Base-by-base conservation (phyloP, 2,888 invertebrate species). In the Tortrix viridana region DNA sequence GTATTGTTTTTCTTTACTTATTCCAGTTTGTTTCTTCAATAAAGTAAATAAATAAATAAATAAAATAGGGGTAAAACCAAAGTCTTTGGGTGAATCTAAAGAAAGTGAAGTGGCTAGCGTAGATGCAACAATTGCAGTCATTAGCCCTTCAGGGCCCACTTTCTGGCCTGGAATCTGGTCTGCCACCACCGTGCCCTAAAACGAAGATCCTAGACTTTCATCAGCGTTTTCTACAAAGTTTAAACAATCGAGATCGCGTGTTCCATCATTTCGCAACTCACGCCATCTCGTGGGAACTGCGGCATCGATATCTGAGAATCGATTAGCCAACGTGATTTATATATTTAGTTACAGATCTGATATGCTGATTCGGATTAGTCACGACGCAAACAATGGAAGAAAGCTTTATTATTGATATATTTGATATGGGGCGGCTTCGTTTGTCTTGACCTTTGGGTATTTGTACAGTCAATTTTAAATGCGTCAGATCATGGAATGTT, bases 291-390 rank as follows among this genome's bases (percentile, higher is more conserved):
- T 63, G 63, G 63, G 63, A 63, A 63, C 57, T 47, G 18, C 23
- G 58, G 26, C 18, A 63, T 53, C 63, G 63, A 63, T 63, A 48
- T 63, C 63, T 58, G 20, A 48, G 47, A 63, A 63, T 43, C 63
- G 63, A 63, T 63, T 63, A 57, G 57, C 47, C 47, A 58, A 58
- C 63, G 63, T 58, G 63, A 63, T 63, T 63, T 63, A 63, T 63
- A 57, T 63, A 63, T 63, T 63, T 63, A 58, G 63, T 57, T 43
- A 22, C 63, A 57, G 63, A 63, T 63, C 63, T 53, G 63, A 63
- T 63, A 63, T 63, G 63, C 57, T 63, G 63, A 63, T 63, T 63
- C 53, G 53, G 63, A 23, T 43, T 26, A 47, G 63, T 63, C 63
- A 63, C 63, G 63, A 63, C 38, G 18, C 53, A 63, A 43, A 63